Conservation (phyloP, 2,888 invertebrate species). For the Catocala nupta region DNA sequence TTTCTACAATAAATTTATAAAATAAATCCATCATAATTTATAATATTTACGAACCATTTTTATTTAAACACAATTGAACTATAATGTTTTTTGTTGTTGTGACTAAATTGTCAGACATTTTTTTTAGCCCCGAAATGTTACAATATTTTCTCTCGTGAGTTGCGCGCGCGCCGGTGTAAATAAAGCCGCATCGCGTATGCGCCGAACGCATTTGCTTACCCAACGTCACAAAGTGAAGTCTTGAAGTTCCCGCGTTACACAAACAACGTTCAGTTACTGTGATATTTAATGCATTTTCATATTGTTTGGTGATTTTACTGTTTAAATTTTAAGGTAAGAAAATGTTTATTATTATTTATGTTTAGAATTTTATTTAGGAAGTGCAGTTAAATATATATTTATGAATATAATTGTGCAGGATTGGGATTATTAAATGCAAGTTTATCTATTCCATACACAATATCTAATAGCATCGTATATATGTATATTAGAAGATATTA, state of each 20-base stretch:
- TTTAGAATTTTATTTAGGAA: not conserved
- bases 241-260: slow-evolving; percentile 23
- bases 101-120: too few relatives aligned
- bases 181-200: slow-evolving; percentile 47
- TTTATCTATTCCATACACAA: too few relatives aligned
- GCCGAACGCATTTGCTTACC: slow-evolving; percentile 44
- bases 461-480: too few relatives aligned
- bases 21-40: too few relatives aligned
- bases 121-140: not conserved
- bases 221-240: slow-evolving; percentile 46
- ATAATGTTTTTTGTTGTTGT: too few relatives aligned
- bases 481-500: too few relatives aligned
- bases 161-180: slow-evolving; percentile 34
- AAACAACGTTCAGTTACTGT: slow-evolving; percentile 26
- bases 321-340: slow-evolving; percentile 6
- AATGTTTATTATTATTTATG: not conserved
- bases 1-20: too few relatives aligned
- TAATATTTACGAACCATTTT: too few relatives aligned
- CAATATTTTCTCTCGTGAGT: slow-evolving; percentile 11
- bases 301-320: slow-evolving; percentile 2
- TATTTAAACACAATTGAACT: too few relatives aligned
- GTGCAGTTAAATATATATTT: not conserved
- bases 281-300: slow-evolving; percentile 28
- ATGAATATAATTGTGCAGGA: too few relatives aligned
- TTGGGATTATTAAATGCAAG: too few relatives aligned